Percentiles rank a stretch among this genome's conserved stretches.
These are phyloP conservation scores for Mimumesa dahlbomi DNA, from an alignment of 2,888 invertebrate genomes.

Conservation along the genomic window DNA sequence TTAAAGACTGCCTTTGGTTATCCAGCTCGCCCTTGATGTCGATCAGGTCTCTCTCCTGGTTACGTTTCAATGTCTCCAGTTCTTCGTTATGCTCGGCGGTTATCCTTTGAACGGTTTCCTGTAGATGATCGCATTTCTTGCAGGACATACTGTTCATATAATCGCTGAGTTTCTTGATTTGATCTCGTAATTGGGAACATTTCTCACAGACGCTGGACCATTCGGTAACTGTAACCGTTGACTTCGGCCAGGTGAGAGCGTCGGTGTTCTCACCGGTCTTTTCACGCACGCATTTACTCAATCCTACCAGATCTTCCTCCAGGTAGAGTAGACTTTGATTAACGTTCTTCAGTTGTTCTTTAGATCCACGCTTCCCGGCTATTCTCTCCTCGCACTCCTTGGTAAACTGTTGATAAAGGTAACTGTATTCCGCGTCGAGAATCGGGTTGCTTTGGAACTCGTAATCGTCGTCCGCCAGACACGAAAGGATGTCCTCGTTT, in stretches of 20 bases:
- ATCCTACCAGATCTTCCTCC: constrained; percentile 76
- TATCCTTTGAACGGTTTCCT: constrained; percentile 79
- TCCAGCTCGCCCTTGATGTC: constrained; percentile 74
- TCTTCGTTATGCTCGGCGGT: constrained; percentile 78
- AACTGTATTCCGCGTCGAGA: constrained; percentile 86
- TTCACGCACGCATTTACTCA: constrained; percentile 68
- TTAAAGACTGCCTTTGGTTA: constrained; percentile 79
- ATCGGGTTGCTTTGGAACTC: constrained; percentile 80
- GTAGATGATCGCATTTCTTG: constrained; percentile 80
- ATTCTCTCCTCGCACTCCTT: constrained; percentile 81
- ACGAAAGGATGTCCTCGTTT: constrained; percentile 73
- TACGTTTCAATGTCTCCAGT: constrained; percentile 77
- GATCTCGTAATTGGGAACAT: constrained; percentile 82
- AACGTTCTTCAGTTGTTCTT: constrained; percentile 69
- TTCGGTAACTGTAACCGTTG: constrained; percentile 58
- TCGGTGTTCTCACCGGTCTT: constrained; percentile 32
- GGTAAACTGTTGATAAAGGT: constrained; percentile 85
- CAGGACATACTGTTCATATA: constrained; percentile 77
- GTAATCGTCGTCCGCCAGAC: constrained; percentile 64
- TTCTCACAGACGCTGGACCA: constrained; percentile 82
- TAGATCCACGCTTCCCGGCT: constrained; percentile 60
- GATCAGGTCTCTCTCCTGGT: constrained; percentile 81
- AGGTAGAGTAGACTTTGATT: constrained; percentile 75
- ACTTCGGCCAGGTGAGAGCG: constrained; percentile 60
- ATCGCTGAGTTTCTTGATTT: constrained; percentile 81